A percentile compares a stretch with the other conserved stretches of the same genome.
Evolutionary conservation across 1,140 invertebrate species (phyloP).

Genomic region (Oncopodura yosiiana): DNA sequence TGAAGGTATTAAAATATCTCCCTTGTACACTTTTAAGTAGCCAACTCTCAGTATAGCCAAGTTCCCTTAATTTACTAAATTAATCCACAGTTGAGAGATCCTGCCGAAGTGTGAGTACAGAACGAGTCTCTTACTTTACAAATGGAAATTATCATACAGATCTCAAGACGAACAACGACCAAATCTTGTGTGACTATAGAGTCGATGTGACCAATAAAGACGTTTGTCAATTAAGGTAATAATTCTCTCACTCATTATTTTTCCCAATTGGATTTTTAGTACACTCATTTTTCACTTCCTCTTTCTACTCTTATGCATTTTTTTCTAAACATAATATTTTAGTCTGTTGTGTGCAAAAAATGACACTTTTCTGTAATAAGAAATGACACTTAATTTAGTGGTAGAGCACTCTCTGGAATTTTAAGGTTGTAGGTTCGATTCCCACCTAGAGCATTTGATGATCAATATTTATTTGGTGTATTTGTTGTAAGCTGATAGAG

Average conservation of each 20-base stretch:
- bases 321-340: neutral
- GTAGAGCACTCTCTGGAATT: too few species aligned
- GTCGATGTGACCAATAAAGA: slow-evolving; percentile 16
- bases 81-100: slow-evolving; percentile 9
- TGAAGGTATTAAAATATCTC: too few species aligned
- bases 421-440: too few species aligned
- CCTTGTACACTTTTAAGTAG: too few species aligned
- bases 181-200: neutral
- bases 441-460: too few species aligned
- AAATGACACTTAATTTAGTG: too few species aligned
- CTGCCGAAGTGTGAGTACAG: slow-evolving; percentile 9
- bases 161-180: neutral
- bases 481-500: too few species aligned
- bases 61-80: neutral
- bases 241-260: slow-evolving; percentile 20
- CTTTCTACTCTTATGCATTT: neutral
- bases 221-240: slow-evolving; percentile 23
- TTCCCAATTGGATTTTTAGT: slow-evolving; percentile 23
- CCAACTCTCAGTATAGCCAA: neutral
- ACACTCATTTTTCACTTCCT: slow-evolving; percentile 22
- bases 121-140: slow-evolving; percentile 11
- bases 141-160: slow-evolving; percentile 11
- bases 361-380: too few species aligned
- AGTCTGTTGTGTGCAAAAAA: too few species aligned
- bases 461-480: too few species aligned